Evolutionary conservation across 1,140 invertebrate genomes (phyloP), one percentile per base, ranked within the genome.

Genomic region (Scaptomyza graminum): DNA sequence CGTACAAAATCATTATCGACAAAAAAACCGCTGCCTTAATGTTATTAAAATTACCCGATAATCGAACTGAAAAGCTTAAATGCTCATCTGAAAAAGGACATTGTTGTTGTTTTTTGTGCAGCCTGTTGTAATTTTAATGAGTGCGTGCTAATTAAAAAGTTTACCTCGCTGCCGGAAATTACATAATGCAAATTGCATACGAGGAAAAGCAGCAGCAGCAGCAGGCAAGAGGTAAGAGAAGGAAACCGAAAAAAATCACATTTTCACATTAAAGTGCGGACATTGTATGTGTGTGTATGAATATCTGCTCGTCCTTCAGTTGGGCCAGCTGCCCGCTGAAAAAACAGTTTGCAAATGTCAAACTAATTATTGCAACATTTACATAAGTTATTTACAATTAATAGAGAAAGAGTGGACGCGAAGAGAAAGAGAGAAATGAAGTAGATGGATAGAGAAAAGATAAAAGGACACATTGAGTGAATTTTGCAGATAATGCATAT

Each of bases 71-170:
- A 41, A 54, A 9, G 41, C 31, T 41, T 54, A 46, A n/a, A 41
- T 41, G 8, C 22, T 43, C 22, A 41, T 3, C 12, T 31, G 18
- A 51, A 25, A 34, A 54, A 39, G n/a, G n/a, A 34, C 12, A 49
- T 60, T 60, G 64, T 34, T 43, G 60, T 9, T 37, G 44, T 13
- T 7, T 44, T 15, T 6, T 34, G 31, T 47, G 31, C 61, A 28
- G 56, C 11, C 49, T 28, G 18, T 31, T 67, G 47, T 34, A 43
- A 56, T 62, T 73, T 76, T 67, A 73, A 72, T 67, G 16, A 57
- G 56, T 50, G 50, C 16, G 43, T 50, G 61, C 49, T 39, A 72
- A 75, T 75, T 75, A 73, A 63, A 59, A 47, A 37, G 46, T 8
- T 62, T 49, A 57, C 52, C 51, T 22, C 28, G 25, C 22, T 50